Conservation (phyloP, 2,797 vertebrate species). For the Sphenodon punctatus region DNA sequence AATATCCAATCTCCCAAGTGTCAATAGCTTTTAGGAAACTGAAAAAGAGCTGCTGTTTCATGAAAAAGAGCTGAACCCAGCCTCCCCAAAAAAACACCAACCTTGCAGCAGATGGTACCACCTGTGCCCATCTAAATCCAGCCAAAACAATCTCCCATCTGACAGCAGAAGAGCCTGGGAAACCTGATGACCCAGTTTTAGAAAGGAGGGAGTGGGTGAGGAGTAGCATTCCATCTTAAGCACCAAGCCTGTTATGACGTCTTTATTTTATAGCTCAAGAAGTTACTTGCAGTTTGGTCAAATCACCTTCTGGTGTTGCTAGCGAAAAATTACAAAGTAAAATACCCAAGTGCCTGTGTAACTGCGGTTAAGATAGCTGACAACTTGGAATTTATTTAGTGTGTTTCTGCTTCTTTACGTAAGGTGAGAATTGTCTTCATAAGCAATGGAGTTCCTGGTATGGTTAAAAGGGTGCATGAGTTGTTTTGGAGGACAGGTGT, state of each 20-base stretch:
- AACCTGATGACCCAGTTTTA: conserved; percentile 47
- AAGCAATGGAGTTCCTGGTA: not conserved
- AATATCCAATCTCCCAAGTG: not conserved
- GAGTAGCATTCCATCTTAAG: conserved; percentile 30
- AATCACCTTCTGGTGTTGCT: conserved; percentile 12
- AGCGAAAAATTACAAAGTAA: not conserved
- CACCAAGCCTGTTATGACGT: conserved; percentile 22
- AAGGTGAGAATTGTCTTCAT: not conserved
- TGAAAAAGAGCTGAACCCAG: conserved; percentile 12
- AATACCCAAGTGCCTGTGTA: not conserved
- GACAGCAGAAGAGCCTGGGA: conserved; percentile 34
- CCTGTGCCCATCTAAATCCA: conserved; percentile 29
- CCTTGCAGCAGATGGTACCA: conserved; percentile 36
- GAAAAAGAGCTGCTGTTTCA: conserved; percentile 47
- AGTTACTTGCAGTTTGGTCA: conserved; percentile 15
- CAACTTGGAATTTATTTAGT: not conserved
- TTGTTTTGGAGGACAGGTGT: not conserved
- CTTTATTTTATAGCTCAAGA: conserved; percentile 29
- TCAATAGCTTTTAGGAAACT: no score
- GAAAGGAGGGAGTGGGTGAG: conserved; percentile 15
- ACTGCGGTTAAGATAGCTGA: not conserved
- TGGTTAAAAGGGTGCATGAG: not conserved
- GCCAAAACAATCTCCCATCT: conserved; percentile 46
- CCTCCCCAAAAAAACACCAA: conserved; percentile 36
- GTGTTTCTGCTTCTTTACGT: not conserved